Evolutionary conservation across 2,113 vertebrate genomes (phyloP), one percentile per base, ranked within the genome.

Genomic region (Petrocephalus microphthalmus): DNA sequence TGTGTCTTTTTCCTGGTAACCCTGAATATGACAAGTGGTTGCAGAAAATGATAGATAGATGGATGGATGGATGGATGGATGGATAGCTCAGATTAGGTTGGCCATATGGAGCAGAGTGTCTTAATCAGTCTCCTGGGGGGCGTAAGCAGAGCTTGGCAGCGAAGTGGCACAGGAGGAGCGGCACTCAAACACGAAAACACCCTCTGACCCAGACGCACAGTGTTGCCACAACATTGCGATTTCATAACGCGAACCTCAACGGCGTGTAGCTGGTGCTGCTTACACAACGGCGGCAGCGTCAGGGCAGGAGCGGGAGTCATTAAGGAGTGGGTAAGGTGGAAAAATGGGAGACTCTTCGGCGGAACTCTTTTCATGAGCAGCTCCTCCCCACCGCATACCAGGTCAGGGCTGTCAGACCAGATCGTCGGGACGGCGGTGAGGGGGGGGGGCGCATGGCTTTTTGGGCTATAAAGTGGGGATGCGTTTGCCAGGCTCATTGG

Each of bases 31-130:
- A 67, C n/a, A 67, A 67, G 60, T 10, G 60, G 60, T 81, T 81
- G 25, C 19, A 7, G 74, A 42, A 37, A 78, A 78, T 78, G 71
- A 64, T 64, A 2, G 10, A 52, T 64, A 3, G 20, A 20, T 64
- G 19, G 19, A 64, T 8, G 60, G 53, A 54, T 54, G 51, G 52
- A 53, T 53, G 54, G 60, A 67, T 5, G 10, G 60, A 64, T 29
- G 57, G 22, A 64, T 7, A 25, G 47, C 56, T 60, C 86, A 56
- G 67, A n/a, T 57, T 87, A 57, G 25, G 52, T 51, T 7, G 20
- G 6, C 74, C 87, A 57, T 82, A 57, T 57, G 87, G 87, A 83
- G 19, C 87, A 88, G 87, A 10, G 33, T 56, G 33, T 20, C 29
- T 82, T 20, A 57, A 88, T 82, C 49, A 56, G 67, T 10, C 20